phyloP scores from a whole-genome alignment of 2,888 invertebrate genomes.

The Agrenia bidenticulata region DNA sequence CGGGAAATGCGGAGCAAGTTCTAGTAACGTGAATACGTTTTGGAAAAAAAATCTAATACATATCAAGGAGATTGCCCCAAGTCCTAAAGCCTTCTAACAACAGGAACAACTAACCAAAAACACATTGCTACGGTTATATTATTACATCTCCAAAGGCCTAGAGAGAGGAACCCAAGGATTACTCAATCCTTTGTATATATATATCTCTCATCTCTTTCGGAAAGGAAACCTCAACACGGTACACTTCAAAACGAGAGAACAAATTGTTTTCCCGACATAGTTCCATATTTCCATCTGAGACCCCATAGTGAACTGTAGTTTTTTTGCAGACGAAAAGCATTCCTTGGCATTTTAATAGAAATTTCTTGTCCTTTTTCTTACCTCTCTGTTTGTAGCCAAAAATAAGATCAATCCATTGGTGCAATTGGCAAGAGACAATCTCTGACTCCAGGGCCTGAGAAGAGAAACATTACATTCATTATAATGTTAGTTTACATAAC shows the following conservation, averaged over 20 bases:
- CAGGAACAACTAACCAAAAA: constrained; percentile 6
- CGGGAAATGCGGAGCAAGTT: not conserved
- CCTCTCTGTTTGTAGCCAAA: constrained; percentile 99
- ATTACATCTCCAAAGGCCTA: not conserved
- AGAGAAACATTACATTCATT: constrained; percentile 33
- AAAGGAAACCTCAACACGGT: too few species aligned
- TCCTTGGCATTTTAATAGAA: constrained; percentile 17
- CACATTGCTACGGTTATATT: constrained; percentile 4
- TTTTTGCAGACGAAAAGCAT: too few species aligned
- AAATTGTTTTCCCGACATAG: too few species aligned
- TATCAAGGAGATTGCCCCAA: not conserved
- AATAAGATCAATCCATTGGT: constrained; percentile 99
- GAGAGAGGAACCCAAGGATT: not conserved
- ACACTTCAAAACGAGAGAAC: too few species aligned
- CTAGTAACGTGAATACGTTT: not conserved
- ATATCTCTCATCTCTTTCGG: too few species aligned
- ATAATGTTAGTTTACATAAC: constrained; percentile 14
- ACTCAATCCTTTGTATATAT: too few species aligned
- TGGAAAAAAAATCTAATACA: too few species aligned
- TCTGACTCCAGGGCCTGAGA: constrained; percentile 91
- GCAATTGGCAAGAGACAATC: constrained; percentile 98
- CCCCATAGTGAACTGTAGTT: too few species aligned
- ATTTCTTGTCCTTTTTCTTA: constrained; percentile 54
- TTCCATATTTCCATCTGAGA: too few species aligned
- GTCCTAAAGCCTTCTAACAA: not conserved